Base-by-base conservation (phyloP, 2,888 invertebrate species). In the Sarcophaga variegata region DNA sequence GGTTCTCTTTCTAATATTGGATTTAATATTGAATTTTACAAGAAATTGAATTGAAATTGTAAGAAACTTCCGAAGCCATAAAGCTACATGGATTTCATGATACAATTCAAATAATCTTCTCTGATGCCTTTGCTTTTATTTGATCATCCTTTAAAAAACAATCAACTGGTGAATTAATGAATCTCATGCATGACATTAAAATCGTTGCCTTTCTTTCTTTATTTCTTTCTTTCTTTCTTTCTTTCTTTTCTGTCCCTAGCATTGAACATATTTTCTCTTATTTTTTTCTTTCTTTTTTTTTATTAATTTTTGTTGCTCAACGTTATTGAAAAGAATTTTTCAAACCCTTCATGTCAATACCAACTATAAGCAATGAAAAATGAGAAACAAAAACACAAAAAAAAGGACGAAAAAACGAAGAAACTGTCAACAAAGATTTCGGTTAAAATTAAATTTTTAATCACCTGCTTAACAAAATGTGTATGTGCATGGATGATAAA, bases 391-490 rank as follows among this genome's bases (percentile, higher is more conserved):
- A 37, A 37, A 8, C 37, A 0, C 6, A 8, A 8, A 37, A 20
- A 37, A 6, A 10, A 8, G 6, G 0, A 37, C 0, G 0, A 8
- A 37, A 37, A 37, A 54, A 17, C 14, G 54, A 12, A 14, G 54
- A 54, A 54, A 17, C 54, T 54, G 54, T 54, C 54, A 54, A 54
- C 54, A n/a, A 47, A 66, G 37, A 14, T 74, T 81, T 59, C 59
- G 59, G 69, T 60, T 75, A n/a, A 78, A 78, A 85, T 59, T 66
- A 75, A 85, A 70, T 70, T 81, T 70, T 81, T 78, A 85, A 81
- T 81, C 70, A 82, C 64, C 60, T 63, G 71, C 20, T 71, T 81
- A 69, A 27, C 62, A 25, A 47, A 63, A 66, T 67, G 4, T 27
- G 11, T 69, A n/a, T 45, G 37, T 37, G 6, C 2, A 8, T 37